phyloP scores from a whole-genome alignment of 2,888 invertebrate genomes.

The Drosophila niveifrons region DNA sequence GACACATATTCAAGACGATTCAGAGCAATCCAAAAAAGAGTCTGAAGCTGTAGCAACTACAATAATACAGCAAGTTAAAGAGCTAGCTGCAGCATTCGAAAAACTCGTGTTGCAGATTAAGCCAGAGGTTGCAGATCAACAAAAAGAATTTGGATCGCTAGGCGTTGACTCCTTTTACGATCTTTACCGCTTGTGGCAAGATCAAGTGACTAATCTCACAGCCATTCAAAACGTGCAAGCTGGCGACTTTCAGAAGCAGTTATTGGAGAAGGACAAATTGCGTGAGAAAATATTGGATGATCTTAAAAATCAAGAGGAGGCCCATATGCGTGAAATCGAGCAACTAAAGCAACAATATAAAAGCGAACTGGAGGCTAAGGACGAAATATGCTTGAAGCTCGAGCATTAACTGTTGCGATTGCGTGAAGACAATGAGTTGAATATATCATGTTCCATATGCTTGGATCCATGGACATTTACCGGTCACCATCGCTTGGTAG shows the following conservation, averaged over 20 bases:
- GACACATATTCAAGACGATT: no score
- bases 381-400: constrained; percentile 22
- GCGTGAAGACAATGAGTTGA: background rate
- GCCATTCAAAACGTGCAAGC: constrained; percentile 14
- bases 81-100: constrained; percentile 4
- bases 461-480: constrained; percentile 27
- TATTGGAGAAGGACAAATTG: constrained; percentile 8
- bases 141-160: background rate
- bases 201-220: constrained; percentile 10
- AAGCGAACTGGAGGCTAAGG: constrained; percentile 6
- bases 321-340: constrained; percentile 4
- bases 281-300: constrained; percentile 11
- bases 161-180: background rate
- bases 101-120: background rate
- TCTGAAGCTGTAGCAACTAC: background rate
- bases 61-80: background rate
- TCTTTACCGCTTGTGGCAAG: background rate
- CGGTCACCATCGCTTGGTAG: constrained; percentile 25
- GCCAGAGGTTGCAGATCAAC: background rate
- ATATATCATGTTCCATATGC: constrained; percentile 31
- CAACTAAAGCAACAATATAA: background rate
- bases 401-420: constrained; percentile 9
- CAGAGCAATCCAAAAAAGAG: no score
- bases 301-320: constrained; percentile 24
- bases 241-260: constrained; percentile 15